These are phyloP conservation scores for Diacarnus erythraeanus DNA, from an alignment of 37 sponge, comb jelly and placozoan species.

Conservation along the genomic window DNA sequence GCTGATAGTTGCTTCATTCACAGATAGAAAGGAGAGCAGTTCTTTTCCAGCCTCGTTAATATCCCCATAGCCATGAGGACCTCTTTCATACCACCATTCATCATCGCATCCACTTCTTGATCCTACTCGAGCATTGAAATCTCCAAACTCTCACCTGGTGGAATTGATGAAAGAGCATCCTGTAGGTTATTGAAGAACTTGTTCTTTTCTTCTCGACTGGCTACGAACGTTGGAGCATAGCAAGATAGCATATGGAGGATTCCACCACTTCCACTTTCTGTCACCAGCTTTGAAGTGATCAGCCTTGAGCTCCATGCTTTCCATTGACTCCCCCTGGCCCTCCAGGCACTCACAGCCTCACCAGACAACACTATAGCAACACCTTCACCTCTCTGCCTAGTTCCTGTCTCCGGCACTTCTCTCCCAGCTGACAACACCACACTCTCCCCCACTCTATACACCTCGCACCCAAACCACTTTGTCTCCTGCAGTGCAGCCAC, in stretches of 20 bases:
- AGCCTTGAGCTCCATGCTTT: slow-evolving; percentile 41
- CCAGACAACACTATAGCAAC: slow-evolving; percentile 41
- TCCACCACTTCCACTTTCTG: background rate
- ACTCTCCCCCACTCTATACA: slow-evolving; percentile 34
- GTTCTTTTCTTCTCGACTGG: slow-evolving; percentile 20
- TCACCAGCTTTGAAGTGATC: background rate
- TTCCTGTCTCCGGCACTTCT: slow-evolving; percentile 6
- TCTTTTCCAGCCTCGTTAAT: slow-evolving; percentile 52
- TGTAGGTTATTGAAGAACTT: background rate
- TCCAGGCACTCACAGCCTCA: slow-evolving; percentile 30
- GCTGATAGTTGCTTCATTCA: slow-evolving; percentile 39
- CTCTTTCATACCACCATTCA: slow-evolving; percentile 21
- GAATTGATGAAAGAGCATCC: slow-evolving; percentile 7
- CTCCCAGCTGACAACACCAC: slow-evolving; percentile 38
- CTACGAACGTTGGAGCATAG: slow-evolving; percentile 16
- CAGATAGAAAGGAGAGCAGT: slow-evolving; percentile 33
- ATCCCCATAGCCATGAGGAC: slow-evolving; percentile 49
- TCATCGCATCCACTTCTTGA: slow-evolving; percentile 6
- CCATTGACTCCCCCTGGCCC: slow-evolving; percentile 38
- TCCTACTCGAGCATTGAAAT: slow-evolving; percentile 29
- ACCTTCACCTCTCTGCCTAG: slow-evolving; percentile 51
- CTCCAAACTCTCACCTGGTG: slow-evolving; percentile 10
- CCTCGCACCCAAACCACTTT: slow-evolving; percentile 12
- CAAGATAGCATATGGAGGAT: slow-evolving; percentile 4
- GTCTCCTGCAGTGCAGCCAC: slow-evolving; percentile 2